A percentile compares a stretch with the other conserved stretches of the same genome.
Evolutionary conservation across 2,888 invertebrate species (phyloP).

Genomic region (Cataglyphis rosenhaueri): DNA sequence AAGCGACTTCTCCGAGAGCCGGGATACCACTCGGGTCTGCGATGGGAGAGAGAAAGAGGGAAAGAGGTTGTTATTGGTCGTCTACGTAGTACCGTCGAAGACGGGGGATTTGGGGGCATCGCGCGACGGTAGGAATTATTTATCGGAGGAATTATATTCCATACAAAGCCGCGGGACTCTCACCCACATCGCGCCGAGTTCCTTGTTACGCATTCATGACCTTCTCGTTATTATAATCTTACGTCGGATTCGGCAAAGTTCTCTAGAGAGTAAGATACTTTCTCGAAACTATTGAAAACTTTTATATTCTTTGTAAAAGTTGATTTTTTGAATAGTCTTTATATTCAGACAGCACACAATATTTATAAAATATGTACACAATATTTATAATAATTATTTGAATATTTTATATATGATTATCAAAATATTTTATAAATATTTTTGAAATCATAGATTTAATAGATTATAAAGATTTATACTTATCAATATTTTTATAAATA

Average conservation of each 20-base stretch:
- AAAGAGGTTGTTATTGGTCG: not conserved
- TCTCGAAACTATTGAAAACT: slow-evolving; percentile 13
- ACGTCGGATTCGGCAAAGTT: slow-evolving; percentile 31
- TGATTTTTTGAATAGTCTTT: not conserved
- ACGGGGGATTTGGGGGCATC: slow-evolving; percentile 23
- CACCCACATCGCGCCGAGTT: slow-evolving; percentile 62
- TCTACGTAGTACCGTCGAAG: slow-evolving; percentile 26
- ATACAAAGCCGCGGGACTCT: slow-evolving; percentile 73
- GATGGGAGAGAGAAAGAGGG: not conserved
- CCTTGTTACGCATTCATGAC: slow-evolving; percentile 79
- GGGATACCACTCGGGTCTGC: slow-evolving; percentile 16
- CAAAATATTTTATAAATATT: too few species aligned
- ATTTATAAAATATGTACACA: too few species aligned
- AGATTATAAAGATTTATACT: too few species aligned
- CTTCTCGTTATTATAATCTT: slow-evolving; percentile 74
- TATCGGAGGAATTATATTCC: slow-evolving; percentile 77
- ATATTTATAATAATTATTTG: too few species aligned
- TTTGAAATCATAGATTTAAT: too few species aligned
- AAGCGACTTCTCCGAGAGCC: slow-evolving; percentile 58
- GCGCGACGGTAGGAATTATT: slow-evolving; percentile 73
- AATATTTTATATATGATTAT: too few species aligned
- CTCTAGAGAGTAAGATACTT: not conserved
- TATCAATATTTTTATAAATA: too few species aligned
- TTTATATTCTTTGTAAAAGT: not conserved
- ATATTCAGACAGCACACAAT: too few species aligned